A percentile compares a stretch with the other conserved stretches of the same genome.
These are phyloP conservation scores for Babylonia areolata DNA, from an alignment of 1,140 invertebrate species.

Conservation along the genomic window DNA sequence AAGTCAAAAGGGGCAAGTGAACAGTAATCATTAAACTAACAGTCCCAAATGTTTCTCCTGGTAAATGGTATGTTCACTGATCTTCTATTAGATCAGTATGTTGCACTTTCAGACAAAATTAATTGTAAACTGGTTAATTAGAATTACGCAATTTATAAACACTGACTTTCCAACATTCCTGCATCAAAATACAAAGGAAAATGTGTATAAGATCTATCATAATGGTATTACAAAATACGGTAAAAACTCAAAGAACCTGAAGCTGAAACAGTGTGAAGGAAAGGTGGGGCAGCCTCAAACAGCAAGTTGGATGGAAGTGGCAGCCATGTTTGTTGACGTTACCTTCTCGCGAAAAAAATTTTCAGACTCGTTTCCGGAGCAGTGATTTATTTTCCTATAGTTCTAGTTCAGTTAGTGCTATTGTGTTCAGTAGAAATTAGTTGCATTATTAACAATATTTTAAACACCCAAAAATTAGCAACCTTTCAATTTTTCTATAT, in stretches of 20 bases:
- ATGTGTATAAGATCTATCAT: neutral
- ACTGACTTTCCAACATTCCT: neutral
- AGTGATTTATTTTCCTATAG: neutral
- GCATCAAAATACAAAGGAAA: neutral
- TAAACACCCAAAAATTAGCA: neutral
- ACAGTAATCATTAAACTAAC: too few relatives aligned
- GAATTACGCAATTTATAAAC: neutral
- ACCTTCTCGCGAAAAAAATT: conserved; percentile 14
- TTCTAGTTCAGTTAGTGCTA: too few relatives aligned
- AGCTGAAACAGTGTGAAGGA: neutral
- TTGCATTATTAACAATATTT: neutral
- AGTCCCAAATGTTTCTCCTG: too few relatives aligned
- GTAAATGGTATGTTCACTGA: too few relatives aligned
- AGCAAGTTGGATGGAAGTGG: conserved; percentile 11
- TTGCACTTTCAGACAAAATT: too few relatives aligned
- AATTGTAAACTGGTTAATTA: too few relatives aligned
- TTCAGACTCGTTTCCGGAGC: too few relatives aligned
- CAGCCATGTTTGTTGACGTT: conserved; percentile 43
- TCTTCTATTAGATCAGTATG: too few relatives aligned
- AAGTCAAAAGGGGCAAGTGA: too few relatives aligned
- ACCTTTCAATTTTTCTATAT: neutral
- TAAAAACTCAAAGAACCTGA: neutral
- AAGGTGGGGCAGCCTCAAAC: neutral
- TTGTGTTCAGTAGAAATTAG: neutral
- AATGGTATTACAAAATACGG: neutral